These are phyloP conservation scores for Zalophus californianus DNA, from an alignment of 2,797 vertebrate species.

Conservation along the genomic window DNA sequence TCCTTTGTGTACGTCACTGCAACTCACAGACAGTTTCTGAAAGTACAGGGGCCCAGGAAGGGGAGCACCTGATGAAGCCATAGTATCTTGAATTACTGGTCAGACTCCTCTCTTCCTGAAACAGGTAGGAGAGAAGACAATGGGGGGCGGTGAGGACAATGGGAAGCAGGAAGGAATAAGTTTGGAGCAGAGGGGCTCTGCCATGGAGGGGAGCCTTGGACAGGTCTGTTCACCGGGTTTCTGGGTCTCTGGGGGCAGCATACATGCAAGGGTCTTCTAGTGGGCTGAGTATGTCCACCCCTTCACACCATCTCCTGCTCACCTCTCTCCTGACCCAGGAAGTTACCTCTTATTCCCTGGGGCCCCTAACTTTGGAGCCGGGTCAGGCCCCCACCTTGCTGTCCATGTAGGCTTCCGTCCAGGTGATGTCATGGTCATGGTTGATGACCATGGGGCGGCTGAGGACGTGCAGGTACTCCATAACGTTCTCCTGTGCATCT, in stretches of 20 bases:
- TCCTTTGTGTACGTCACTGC: background rate
- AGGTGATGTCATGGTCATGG: constrained; percentile 97
- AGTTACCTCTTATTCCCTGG: background rate
- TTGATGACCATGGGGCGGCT: constrained; percentile 99
- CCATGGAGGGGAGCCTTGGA: accelerated
- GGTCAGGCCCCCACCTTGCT: constrained; percentile 91
- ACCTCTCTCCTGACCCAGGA: background rate
- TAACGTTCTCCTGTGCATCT: constrained; percentile 98
- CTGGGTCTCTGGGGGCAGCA: background rate
- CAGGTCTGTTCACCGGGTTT: background rate
- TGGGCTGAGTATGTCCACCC: background rate
- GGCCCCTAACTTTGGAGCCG: background rate
- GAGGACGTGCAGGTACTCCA: constrained; percentile 98
- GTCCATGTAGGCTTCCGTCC: constrained; percentile 99
- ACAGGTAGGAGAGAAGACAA: background rate
- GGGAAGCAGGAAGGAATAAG: background rate
- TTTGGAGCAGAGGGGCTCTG: background rate
- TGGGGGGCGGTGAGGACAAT: background rate
- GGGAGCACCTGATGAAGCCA: background rate
- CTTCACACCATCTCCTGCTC: background rate
- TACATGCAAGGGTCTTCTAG: no score
- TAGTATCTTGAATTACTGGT: background rate
- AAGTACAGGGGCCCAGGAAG: background rate
- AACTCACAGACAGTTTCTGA: background rate
- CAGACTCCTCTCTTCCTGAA: background rate